Base-by-base conservation (phyloP, 1,140 invertebrate genomes). In the Sycophila sp. region DNA sequence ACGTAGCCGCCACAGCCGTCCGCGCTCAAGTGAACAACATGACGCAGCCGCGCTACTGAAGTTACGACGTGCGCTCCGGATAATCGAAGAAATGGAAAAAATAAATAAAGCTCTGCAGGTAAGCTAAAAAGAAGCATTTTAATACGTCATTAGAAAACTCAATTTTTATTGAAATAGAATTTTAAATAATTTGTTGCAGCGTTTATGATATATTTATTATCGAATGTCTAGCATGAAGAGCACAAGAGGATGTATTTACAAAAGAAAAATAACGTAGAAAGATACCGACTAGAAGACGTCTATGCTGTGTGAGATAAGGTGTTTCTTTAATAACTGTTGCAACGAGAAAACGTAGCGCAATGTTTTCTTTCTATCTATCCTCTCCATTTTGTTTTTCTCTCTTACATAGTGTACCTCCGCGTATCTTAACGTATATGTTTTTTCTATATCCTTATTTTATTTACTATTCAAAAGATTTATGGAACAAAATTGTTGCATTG, bases 1-100 rank as follows among this genome's bases (percentile, higher is more conserved):
- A 91, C 78, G 92, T 93, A n/a, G 94, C 94, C 19, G 90, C 91
- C 17, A 91, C 90, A 74, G 93, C 94, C 30, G 90, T 96, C 71
- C 92, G 93, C 75, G 88, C 91, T 69, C 94, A 95, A 86, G 86
- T 90, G 77, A 66, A 80, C 36, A 81, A 82, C 17, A 76, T 81
- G 62, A 77, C 71, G 38, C 83, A 85, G 60, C 82, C 84, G 28
- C 83, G 85, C 65, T 86, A 86, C 55, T 86, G 81, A 79, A 76
- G 5, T 51, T 4, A 36, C 2, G 1, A 17, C 7, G 17, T 2
- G 19, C 19, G 7, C 8, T 6, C 62, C 36, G 72, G 51, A 32
- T 74, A 59, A 55, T 65, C 24, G 24, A 72, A 55, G 2, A 45
- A 24, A 19, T 65, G 11, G 30, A 56, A 42, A 26, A 40, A 30